phyloP scores from a whole-genome alignment of 2,797 vertebrate species.

The Anguilla marmorata region DNA sequence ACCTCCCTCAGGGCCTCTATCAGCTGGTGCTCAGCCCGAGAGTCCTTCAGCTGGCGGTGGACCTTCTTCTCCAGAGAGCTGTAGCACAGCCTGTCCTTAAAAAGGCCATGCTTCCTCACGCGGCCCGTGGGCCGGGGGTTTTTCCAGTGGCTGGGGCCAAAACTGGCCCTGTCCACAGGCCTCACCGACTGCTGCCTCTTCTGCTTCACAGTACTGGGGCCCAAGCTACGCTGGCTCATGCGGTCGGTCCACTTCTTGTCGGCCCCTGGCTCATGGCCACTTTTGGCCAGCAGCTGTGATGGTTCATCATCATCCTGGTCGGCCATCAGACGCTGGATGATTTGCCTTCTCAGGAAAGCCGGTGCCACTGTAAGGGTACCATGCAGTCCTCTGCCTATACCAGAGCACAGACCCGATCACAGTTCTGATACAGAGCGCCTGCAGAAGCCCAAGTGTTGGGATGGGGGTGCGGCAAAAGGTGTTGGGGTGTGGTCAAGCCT shows the following conservation, averaged over 20 bases:
- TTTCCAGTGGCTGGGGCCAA: slow-evolving; percentile 46
- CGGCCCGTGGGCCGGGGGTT: slow-evolving; percentile 47
- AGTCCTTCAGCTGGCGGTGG: slow-evolving; percentile 51
- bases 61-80: slow-evolving; percentile 63
- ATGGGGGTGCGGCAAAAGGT: neutral
- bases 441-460: neutral
- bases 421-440: slow-evolving; percentile 54
- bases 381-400: slow-evolving; percentile 68
- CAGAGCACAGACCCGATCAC: slow-evolving; percentile 67
- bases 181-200: slow-evolving; percentile 45
- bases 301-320: slow-evolving; percentile 72
- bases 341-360: slow-evolving; percentile 59
- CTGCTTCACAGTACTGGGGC: slow-evolving; percentile 53
- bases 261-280: slow-evolving; percentile 46
- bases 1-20: slow-evolving; percentile 61
- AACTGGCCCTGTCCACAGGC: neutral
- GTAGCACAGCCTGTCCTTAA: slow-evolving; percentile 62
- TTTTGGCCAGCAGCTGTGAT: slow-evolving; percentile 63
- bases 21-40: slow-evolving; percentile 56
- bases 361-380: slow-evolving; percentile 59
- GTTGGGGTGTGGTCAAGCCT: slow-evolving; percentile 28
- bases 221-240: slow-evolving; percentile 46
- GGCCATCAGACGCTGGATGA: slow-evolving; percentile 70
- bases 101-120: slow-evolving; percentile 50
- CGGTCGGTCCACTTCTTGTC: slow-evolving; percentile 50